These are phyloP conservation scores for Salminus brasiliensis DNA, from an alignment of 2,113 vertebrate genomes.

Conservation along the genomic window DNA sequence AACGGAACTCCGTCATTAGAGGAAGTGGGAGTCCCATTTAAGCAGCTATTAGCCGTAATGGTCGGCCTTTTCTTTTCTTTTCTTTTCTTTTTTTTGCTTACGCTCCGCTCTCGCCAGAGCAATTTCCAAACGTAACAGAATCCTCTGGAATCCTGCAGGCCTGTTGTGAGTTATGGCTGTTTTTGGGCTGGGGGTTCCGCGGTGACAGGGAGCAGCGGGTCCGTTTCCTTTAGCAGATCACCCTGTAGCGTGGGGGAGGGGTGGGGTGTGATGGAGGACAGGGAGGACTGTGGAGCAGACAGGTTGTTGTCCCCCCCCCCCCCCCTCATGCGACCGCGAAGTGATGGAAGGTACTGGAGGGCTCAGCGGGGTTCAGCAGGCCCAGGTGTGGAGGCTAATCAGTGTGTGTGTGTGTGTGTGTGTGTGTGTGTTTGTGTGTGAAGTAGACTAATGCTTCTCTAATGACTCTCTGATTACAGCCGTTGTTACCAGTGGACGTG, in stretches of 20 bases:
- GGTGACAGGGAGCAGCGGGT: neutral
- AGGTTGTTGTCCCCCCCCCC: neutral
- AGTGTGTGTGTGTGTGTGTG: neutral
- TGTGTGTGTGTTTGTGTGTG: too few species aligned
- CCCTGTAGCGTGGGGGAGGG: neutral
- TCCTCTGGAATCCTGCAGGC: constrained; percentile 43
- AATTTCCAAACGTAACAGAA: constrained; percentile 55
- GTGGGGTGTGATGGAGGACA: too few species aligned
- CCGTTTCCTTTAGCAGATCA: constrained; percentile 6
- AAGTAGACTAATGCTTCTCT: constrained; percentile 14
- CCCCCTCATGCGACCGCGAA: neutral
- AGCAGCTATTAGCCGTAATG: constrained; percentile 53
- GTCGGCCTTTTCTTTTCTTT: constrained; percentile 31
- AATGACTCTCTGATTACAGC: constrained; percentile 4
- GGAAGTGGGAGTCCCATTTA: constrained; percentile 57
- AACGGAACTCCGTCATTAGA: constrained; percentile 58
- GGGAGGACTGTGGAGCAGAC: neutral
- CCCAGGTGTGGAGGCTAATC: neutral
- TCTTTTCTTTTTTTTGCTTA: constrained; percentile 20
- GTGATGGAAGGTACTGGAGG: neutral
- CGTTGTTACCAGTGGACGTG: neutral
- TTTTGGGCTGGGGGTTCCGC: constrained; percentile 6
- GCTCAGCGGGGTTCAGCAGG: neutral
- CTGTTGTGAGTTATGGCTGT: constrained; percentile 39
- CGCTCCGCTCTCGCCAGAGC: constrained; percentile 15